Evolutionary conservation across 2,797 vertebrate species (phyloP).

Genomic region (Pangasius macronema): DNA sequence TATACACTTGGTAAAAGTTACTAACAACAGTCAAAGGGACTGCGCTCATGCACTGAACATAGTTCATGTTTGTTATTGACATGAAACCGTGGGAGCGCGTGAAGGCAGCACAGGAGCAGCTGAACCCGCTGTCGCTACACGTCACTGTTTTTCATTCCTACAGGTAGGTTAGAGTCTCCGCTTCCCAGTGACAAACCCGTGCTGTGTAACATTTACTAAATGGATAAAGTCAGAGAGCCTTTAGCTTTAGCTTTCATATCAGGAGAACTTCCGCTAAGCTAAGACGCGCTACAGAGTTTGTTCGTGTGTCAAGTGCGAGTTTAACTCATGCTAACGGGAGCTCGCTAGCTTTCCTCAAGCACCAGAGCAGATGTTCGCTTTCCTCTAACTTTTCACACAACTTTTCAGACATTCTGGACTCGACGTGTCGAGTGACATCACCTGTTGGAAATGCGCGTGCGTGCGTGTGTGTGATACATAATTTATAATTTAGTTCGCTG

Average conservation of each 20-base stretch:
- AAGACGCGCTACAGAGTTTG: background rate
- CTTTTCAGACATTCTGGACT: background rate
- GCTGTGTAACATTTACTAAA: background rate
- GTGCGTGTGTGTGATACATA: too few relatives aligned
- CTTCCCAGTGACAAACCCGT: background rate
- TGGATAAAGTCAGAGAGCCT: too few relatives aligned
- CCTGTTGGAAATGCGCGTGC: background rate
- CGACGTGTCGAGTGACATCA: background rate
- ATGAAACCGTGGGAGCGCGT: background rate
- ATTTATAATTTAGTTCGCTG: background rate
- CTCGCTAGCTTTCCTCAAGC: background rate
- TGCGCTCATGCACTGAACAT: background rate
- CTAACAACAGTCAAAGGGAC: background rate
- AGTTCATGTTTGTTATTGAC: too few relatives aligned
- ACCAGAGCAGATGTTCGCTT: background rate
- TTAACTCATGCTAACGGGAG: slow-evolving; percentile 16
- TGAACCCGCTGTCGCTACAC: background rate
- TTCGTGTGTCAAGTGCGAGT: background rate
- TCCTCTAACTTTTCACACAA: background rate
- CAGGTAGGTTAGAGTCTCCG: slow-evolving; percentile 22
- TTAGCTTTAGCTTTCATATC: background rate
- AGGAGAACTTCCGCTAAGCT: background rate
- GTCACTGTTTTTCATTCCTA: background rate
- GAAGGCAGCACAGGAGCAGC: background rate
- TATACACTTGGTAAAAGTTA: background rate